phyloP scores from a whole-genome alignment of 2,888 invertebrate genomes.

The Cryptophagus acutangulus region DNA sequence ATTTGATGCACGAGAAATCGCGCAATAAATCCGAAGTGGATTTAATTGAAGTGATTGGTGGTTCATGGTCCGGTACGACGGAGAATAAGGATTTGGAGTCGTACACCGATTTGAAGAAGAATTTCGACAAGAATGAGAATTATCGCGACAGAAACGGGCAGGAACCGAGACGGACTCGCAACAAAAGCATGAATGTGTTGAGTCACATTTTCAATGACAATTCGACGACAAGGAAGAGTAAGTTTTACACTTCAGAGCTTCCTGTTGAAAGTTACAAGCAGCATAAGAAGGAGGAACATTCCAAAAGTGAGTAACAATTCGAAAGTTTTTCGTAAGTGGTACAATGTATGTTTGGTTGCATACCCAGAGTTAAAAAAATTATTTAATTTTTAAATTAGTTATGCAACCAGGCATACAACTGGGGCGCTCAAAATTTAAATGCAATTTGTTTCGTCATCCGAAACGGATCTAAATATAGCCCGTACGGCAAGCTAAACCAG shows the following conservation, averaged over 20 bases:
- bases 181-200: conserved; percentile 58
- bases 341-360: too few species aligned
- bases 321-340: too few species aligned
- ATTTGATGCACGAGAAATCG: conserved; percentile 33
- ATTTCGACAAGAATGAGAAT: conserved; percentile 34
- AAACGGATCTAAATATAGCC: conserved; percentile 51
- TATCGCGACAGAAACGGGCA: conserved; percentile 29
- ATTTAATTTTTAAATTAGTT: not conserved
- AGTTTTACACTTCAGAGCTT: conserved; percentile 26
- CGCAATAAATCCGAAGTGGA: conserved; percentile 43
- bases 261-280: conserved; percentile 19
- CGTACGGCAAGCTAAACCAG: conserved; percentile 46
- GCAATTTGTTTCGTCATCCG: too few species aligned
- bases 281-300: conserved; percentile 20
- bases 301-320: conserved; percentile 28
- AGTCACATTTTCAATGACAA: conserved; percentile 51
- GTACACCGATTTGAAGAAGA: conserved; percentile 24
- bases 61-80: conserved; percentile 36
- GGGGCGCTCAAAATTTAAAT: not conserved
- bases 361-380: too few species aligned
- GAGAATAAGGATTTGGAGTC: conserved; percentile 31
- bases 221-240: conserved; percentile 14
- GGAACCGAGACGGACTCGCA: conserved; percentile 27
- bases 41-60: conserved; percentile 43
- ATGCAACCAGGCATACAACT: not conserved